Base-by-base conservation (phyloP, 1,140 invertebrate genomes). In the Drosophila nigromelanica region DNA sequence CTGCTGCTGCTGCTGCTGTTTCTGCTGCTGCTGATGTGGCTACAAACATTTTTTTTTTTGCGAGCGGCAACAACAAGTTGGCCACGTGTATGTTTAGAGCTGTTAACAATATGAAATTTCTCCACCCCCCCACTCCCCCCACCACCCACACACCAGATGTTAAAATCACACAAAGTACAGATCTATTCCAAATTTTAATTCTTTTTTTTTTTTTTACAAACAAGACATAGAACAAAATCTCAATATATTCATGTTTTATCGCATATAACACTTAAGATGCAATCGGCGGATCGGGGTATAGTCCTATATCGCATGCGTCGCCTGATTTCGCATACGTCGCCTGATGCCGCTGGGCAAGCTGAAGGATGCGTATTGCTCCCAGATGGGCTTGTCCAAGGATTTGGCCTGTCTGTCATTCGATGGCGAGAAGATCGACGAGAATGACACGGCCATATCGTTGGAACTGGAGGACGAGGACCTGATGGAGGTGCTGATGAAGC, bases 191-290 rank as follows among this genome's bases (percentile, higher is more conserved):
- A 40, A 40, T 14, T 40, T n/a, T 40, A 5, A 6, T 12, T n/a
- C 2, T 40, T 5, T 40, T 39, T 33, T 2, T 6, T n/a, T 6
- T 6, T 40, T 6, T 40, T 40, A 40, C n/a, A 14, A 1, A 2
- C 12, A n/a, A 39, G 37, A 40, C 39, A 40, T 14, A 2, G 6
- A 4, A 24, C 21, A 24, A 8, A 54, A 39, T 10, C 33, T n/a
- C n/a, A n/a, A n/a, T n/a, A n/a, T n/a, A n/a, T n/a, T n/a, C n/a
- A n/a, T n/a, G n/a, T n/a, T n/a, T n/a, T n/a, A n/a, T n/a, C n/a
- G n/a, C 48, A 59, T 39, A 68, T 73, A 14, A 73, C 40, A 11
- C 1, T 73, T 5, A 67, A 48, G 35, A 18, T 73, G 55, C 70
- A 73, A 3, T 59, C 48, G 7, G 54, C 24, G 4, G 48, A 60